Percentiles rank a stretch among this genome's conserved stretches.
Evolutionary conservation across 1,140 invertebrate genomes (phyloP).

Genomic region (Monochamus saltuarius): DNA sequence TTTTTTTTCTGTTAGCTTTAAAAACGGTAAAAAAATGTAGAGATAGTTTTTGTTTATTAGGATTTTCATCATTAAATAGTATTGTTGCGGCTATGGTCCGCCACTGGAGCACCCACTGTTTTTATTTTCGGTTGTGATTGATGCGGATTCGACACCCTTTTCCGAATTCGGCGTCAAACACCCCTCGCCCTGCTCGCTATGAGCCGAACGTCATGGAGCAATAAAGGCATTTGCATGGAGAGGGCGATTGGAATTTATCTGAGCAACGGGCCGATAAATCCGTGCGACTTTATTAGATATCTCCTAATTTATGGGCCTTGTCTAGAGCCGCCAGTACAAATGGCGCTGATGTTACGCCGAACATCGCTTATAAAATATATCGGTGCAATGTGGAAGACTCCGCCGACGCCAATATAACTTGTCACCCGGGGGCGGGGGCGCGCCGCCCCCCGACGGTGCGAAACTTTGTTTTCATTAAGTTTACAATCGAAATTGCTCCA

Average conservation of each 20-base stretch:
- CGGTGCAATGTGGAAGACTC: slow-evolving; percentile 30
- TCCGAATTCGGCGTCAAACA: background rate
- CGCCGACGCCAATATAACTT: slow-evolving; percentile 22
- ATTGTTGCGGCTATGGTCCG: no score
- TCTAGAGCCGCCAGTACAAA: slow-evolving; percentile 42
- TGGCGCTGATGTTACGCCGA: slow-evolving; percentile 25
- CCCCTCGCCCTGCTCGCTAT: no score
- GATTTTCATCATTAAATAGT: no score
- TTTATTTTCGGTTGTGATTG: background rate
- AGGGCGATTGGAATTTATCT: slow-evolving; percentile 46
- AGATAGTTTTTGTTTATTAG: no score
- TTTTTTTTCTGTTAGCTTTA: no score
- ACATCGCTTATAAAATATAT: slow-evolving; percentile 46
- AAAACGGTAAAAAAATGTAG: no score
- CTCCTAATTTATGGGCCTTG: slow-evolving; percentile 50
- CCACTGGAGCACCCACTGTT: no score
- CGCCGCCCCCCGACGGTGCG: slow-evolving; percentile 9
- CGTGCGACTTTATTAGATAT: slow-evolving; percentile 52
- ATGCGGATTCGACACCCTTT: background rate
- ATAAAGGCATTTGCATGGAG: slow-evolving; percentile 46
- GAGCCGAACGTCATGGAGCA: slow-evolving; percentile 8
- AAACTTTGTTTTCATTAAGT: slow-evolving; percentile 26
- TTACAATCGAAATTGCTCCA: slow-evolving; percentile 23
- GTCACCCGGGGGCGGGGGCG: slow-evolving; percentile 8
- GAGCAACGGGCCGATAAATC: slow-evolving; percentile 47